Base-by-base conservation (phyloP, 2,797 vertebrate genomes). In the Propithecus deckenii region DNA sequence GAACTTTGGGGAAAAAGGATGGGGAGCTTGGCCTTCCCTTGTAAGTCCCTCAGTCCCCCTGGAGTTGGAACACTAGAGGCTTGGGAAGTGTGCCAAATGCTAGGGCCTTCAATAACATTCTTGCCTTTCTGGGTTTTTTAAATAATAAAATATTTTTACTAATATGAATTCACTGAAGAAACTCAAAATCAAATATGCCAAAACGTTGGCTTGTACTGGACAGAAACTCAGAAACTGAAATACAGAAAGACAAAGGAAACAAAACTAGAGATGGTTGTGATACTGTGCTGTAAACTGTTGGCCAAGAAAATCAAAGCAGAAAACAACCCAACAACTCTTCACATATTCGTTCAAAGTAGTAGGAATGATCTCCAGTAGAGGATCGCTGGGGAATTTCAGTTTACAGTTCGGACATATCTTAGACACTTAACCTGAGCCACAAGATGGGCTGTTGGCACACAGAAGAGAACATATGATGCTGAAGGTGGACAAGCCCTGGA, bases 131-230 rank as follows among this genome's bases (percentile, higher is more conserved):
- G 38, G 13, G 52, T 30, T 87, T 63, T 86, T 57, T 35, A 52
- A 92, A 94, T 48, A 43, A 87, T 74, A 87, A 55, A 63, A 43
- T 57, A 79, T 35, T 88, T 89, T 94, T 90, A 91, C 35, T 79
- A 79, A 46, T 80, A 86, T 57, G 25, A 81, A 84, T 78, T 88
- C 81, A 94, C 23, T 46, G n/a, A 83, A 86, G 57, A 89, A 93
- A 94, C 52, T 81, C 89, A 72, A 41, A 90, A 80, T 86, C 30
- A 2, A 83, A 74, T 74, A 92, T 38, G n/a, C 28, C 46, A 91
- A 93, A 91, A 74, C 55, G 11, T 38, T 93, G 55, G 41, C 75
- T 83, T 86, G 7, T 41, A 38, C 11, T 76, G 4, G 43, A 89
- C 75, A 75, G 86, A 91, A 96, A 79, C 63, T 67, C 48, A 43